A percentile compares a stretch with the other conserved stretches of the same genome.
Conservation (phyloP, 2,888 invertebrate genomes). For the Melanophora roralis region DNA sequence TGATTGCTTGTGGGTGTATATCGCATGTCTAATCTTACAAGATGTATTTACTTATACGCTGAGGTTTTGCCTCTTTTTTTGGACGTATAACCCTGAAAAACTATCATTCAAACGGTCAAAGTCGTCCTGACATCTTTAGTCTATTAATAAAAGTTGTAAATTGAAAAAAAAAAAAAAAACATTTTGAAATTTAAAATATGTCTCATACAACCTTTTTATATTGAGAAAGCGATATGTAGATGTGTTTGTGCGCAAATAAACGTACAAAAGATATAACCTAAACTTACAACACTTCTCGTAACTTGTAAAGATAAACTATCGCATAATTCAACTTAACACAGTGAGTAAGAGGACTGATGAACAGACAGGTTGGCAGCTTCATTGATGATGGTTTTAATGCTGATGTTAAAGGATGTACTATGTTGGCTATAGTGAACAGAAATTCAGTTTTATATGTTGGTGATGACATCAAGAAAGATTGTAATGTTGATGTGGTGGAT, state of each 20-base stretch:
- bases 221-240: no score
- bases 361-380: slow-evolving; percentile 40
- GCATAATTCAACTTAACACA: slow-evolving; percentile 17
- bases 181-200: no score
- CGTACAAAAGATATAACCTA: slow-evolving; percentile 3
- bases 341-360: background rate
- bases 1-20: background rate
- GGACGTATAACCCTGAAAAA: no score
- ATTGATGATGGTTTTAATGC: background rate
- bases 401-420: background rate
- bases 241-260: background rate
- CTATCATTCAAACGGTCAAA: no score
- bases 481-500: background rate
- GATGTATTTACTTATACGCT: no score
- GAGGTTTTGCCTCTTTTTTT: no score
- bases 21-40: no score
- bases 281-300: background rate
- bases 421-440: background rate
- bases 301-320: slow-evolving; percentile 13
- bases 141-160: no score
- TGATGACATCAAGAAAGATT: background rate
- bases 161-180: no score
- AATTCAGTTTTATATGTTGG: background rate
- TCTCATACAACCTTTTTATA: no score
- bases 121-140: no score